phyloP scores from a whole-genome alignment of 2,113 vertebrate genomes.

The Perca schrenkii region DNA sequence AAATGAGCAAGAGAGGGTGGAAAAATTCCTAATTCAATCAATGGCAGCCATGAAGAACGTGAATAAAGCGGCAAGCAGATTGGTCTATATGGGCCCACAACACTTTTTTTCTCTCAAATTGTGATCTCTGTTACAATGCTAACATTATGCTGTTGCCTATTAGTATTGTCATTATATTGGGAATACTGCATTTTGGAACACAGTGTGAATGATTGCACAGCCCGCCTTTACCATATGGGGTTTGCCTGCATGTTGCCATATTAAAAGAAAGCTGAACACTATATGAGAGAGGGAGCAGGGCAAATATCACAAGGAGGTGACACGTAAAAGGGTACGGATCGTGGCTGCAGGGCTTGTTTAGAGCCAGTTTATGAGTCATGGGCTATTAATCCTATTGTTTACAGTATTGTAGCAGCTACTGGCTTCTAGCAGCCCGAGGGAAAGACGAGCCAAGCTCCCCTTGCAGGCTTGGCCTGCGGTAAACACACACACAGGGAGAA shows the following conservation, averaged over 20 bases:
- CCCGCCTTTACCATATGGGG: slow-evolving; percentile 48
- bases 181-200: slow-evolving; percentile 45
- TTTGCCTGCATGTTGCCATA: slow-evolving; percentile 34
- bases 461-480: slow-evolving; percentile 47
- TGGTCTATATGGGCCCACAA: neutral
- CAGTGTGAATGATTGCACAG: slow-evolving; percentile 27
- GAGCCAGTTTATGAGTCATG: slow-evolving; percentile 81
- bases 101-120: slow-evolving; percentile 25
- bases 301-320: slow-evolving; percentile 68
- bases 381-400: slow-evolving; percentile 85
- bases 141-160: slow-evolving; percentile 18
- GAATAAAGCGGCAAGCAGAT: slow-evolving; percentile 16
- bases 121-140: slow-evolving; percentile 24
- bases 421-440: slow-evolving; percentile 68
- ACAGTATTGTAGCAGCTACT: slow-evolving; percentile 80
- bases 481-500: slow-evolving; percentile 58
- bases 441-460: slow-evolving; percentile 73
- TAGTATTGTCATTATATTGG: slow-evolving; percentile 37
- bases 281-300: slow-evolving; percentile 36
- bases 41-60: slow-evolving; percentile 16
- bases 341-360: slow-evolving; percentile 76
- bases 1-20: slow-evolving; percentile 30
- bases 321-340: slow-evolving; percentile 62
- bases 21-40: slow-evolving; percentile 30
- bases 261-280: slow-evolving; percentile 60